Percentiles rank a stretch among this genome's conserved stretches.
These are phyloP conservation scores for Dufourea novaeangliae DNA, from an alignment of 1,140 invertebrate genomes.

Conservation along the genomic window DNA sequence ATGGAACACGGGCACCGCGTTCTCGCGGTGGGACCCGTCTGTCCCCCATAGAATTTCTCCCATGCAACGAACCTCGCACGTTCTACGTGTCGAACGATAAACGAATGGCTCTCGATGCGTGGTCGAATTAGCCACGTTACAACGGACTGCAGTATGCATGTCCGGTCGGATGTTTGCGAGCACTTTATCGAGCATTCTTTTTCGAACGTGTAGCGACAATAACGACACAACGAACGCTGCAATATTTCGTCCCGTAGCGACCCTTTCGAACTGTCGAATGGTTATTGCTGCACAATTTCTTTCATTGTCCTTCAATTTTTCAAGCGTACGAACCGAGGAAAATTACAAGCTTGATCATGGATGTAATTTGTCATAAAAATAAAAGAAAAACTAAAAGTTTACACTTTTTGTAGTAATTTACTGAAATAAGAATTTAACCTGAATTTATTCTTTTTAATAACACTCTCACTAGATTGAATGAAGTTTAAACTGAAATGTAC, in stretches of 20 bases:
- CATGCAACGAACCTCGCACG: background rate
- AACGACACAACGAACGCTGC: conserved; percentile 1
- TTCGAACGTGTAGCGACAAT: conserved; percentile 2
- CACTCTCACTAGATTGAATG: no score
- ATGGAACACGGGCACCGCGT: background rate
- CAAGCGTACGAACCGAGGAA: no score
- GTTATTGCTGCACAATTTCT: background rate
- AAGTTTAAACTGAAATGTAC: no score
- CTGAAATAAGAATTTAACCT: no score
- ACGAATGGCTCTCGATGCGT: conserved; percentile 43
- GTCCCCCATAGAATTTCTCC: conserved; percentile 36
- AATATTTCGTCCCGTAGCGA: background rate
- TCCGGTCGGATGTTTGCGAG: conserved; percentile 52
- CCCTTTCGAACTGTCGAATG: background rate
- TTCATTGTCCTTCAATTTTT: background rate
- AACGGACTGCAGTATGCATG: conserved; percentile 32
- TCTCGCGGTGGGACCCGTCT: background rate
- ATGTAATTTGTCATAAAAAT: no score
- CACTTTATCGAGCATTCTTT: conserved; percentile 38
- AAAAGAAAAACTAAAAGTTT: no score
- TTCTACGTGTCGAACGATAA: conserved; percentile 54
- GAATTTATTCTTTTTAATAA: no score
- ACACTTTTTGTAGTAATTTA: no score
- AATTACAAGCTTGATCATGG: no score
- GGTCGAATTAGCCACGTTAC: conserved; percentile 43